Base-by-base conservation (phyloP, 2,113 vertebrate genomes). In the Anoura caudifer region DNA sequence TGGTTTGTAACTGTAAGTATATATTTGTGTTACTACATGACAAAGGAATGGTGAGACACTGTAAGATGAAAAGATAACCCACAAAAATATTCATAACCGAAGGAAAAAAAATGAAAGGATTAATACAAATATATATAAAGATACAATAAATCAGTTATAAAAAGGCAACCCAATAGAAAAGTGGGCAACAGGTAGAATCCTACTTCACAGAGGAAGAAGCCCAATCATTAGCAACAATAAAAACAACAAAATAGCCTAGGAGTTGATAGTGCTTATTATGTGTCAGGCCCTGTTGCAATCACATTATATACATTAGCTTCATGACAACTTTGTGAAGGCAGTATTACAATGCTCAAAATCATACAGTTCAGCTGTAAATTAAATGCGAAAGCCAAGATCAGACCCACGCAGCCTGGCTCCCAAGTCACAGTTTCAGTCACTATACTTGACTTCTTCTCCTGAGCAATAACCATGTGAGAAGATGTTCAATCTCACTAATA, bases 21-120 rank as follows among this genome's bases (percentile, higher is more conserved):
- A 45, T 41, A 80, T 75, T 75, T 89, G 41, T 86, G 7, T 82
- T 70, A 76, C 61, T 72, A 81, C 36, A 45, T 7, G 16, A 79
- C 94, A 95, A 95, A 96, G 19, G 65, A 93, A 81, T 73, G 33
- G 13, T 72, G n/a, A 72, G 75, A 73, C 31, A 67, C 28, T 73
- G 72, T 7, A 77, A 93, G 47, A 91, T 77, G 33, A 83, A 93
- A 91, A 93, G 61, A 47, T 5, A 59, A 77, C 22, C 6, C n/a
- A 79, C 20, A 65, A 83, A 83, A 63, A 67, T 77, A 67, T 56
- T 70, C 76, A 82, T 61, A 90, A 81, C 16, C 63, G 61, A 88
- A 69, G 61, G 52, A 56, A 56, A 56, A 56, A 56, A 7, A 61
- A 59, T 59, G 24, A 59, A 59, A 59, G 56, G 56, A 59, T 59